Evolutionary conservation across 2,888 invertebrate genomes (phyloP).

Genomic region (Rhaphigaster nebulosa): DNA sequence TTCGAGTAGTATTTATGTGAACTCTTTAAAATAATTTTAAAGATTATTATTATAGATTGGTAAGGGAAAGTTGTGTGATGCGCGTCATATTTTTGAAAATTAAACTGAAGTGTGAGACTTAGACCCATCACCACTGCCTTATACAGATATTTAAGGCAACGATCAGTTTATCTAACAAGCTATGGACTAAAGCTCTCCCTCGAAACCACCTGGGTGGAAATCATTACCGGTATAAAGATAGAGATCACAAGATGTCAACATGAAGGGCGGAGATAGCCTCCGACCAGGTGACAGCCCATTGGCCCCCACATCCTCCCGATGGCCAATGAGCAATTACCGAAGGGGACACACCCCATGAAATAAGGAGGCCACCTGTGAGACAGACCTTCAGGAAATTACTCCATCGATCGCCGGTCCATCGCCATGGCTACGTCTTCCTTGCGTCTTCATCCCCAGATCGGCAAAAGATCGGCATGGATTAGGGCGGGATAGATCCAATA

Average conservation of each 20-base stretch:
- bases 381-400: constrained; percentile 41
- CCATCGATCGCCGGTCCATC: constrained; percentile 37
- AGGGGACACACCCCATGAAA: constrained; percentile 5
- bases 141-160: not conserved
- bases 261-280: constrained; percentile 36
- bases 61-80: too few species aligned
- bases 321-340: constrained; percentile 44
- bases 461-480: not conserved
- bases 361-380: constrained; percentile 30
- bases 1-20: too few species aligned
- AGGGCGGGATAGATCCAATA: not conserved
- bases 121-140: not conserved
- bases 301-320: not conserved
- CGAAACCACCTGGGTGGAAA: not conserved
- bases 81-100: too few species aligned
- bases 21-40: too few species aligned
- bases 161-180: not conserved
- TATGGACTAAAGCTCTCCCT: not conserved
- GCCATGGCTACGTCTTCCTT: constrained; percentile 36
- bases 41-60: too few species aligned
- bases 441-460: not conserved
- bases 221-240: not conserved
- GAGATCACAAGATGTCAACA: constrained; percentile 4
- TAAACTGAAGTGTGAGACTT: not conserved
- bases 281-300: constrained; percentile 26